Conservation (phyloP, 2,797 vertebrate genomes). For the Crypturellus tataupa region DNA sequence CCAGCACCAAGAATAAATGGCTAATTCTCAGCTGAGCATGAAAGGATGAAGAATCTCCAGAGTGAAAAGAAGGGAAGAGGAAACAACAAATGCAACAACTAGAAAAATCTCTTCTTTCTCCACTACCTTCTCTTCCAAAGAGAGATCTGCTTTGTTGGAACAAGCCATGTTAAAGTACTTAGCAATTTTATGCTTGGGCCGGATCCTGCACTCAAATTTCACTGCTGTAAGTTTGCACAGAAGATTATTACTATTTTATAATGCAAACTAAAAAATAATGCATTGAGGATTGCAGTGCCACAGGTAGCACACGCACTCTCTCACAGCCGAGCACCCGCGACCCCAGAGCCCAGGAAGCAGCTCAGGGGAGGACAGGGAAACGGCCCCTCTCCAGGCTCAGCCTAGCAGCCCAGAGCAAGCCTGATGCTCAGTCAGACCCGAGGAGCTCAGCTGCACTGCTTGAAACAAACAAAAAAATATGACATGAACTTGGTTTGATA, state of each 20-base stretch:
- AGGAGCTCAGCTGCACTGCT: not conserved
- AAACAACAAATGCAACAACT: slow-evolving; percentile 37
- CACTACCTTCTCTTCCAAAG: slow-evolving; percentile 24
- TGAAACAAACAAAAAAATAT: not conserved
- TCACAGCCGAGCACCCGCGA: not conserved
- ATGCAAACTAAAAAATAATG: not conserved
- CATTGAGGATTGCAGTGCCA: not conserved
- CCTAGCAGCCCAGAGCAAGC: not conserved
- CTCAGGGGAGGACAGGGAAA: not conserved
- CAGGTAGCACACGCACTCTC: accelerated
- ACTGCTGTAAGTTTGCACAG: not conserved
- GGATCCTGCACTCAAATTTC: not conserved
- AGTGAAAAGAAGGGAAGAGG: slow-evolving; percentile 52
- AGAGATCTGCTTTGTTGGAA: slow-evolving; percentile 55
- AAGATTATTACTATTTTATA: not conserved
- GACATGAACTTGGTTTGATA: not conserved
- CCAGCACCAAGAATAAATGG: slow-evolving; percentile 63
- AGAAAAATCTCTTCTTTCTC: slow-evolving; percentile 55
- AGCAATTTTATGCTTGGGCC: not conserved
- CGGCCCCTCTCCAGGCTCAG: not conserved
- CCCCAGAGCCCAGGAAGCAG: accelerated
- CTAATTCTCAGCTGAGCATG: slow-evolving; percentile 71
- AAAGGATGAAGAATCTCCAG: slow-evolving; percentile 61
- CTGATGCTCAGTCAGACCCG: not conserved
- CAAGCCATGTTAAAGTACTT: slow-evolving; percentile 24